Evolutionary conservation across 1,140 invertebrate genomes (phyloP).

Genomic region (Zophobas morio): DNA sequence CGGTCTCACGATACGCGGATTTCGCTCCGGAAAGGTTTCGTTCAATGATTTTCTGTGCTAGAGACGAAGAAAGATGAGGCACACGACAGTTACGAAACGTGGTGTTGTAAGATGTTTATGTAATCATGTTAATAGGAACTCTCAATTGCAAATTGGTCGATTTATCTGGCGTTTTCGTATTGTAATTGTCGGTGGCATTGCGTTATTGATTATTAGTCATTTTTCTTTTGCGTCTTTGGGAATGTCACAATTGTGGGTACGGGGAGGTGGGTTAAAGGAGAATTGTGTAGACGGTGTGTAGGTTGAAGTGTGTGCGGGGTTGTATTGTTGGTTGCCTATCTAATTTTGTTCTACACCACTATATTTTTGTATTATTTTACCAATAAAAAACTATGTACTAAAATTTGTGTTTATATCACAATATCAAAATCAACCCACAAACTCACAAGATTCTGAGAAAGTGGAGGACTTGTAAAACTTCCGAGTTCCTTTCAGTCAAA

Average conservation of each 20-base stretch:
- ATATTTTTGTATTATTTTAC: too few species aligned
- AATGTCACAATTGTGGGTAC: not conserved
- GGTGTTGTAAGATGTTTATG: not conserved
- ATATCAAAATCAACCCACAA: too few species aligned
- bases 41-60: conserved; percentile 16
- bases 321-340: too few species aligned
- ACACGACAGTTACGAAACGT: conserved; percentile 6
- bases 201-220: not conserved
- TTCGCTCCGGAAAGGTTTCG: conserved; percentile 6
- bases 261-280: too few species aligned
- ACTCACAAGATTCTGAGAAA: too few species aligned
- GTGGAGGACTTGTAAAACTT: too few species aligned
- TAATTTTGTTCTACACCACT: too few species aligned
- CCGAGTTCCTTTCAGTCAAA: too few species aligned
- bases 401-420: too few species aligned
- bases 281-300: too few species aligned
- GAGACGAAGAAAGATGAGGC: not conserved
- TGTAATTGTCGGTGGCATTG: not conserved
- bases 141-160: not conserved
- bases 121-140: conserved; percentile 5
- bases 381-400: too few species aligned
- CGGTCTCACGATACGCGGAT: conserved; percentile 27
- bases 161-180: not conserved
- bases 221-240: not conserved
- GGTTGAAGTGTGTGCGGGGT: too few species aligned